These are phyloP conservation scores for Battus philenor DNA, from an alignment of 1,140 invertebrate genomes.

Conservation along the genomic window DNA sequence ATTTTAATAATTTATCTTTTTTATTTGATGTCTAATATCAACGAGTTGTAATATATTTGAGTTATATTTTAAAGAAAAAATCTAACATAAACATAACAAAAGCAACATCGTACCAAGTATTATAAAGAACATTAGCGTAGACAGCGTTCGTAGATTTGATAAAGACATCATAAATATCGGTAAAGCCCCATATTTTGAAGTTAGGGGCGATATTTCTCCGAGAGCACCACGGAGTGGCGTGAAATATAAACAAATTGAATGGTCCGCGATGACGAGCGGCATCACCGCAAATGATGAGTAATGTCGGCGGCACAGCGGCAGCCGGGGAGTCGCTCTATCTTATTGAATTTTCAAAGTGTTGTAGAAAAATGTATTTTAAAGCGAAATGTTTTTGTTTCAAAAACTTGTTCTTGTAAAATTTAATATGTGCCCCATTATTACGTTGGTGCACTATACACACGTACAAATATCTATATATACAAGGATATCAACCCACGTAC, in stretches of 20 bases:
- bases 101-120: constrained; percentile 22
- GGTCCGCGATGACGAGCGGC: constrained; percentile 49
- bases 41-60: too few species aligned
- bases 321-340: not conserved
- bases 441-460: too few species aligned
- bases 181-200: constrained; percentile 54
- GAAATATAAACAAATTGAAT: constrained; percentile 74
- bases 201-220: constrained; percentile 52
- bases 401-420: not conserved
- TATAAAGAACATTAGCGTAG: constrained; percentile 46
- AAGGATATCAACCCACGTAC: too few species aligned
- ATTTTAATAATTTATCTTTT: too few species aligned
- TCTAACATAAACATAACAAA: constrained; percentile 28
- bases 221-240: constrained; percentile 57
- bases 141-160: constrained; percentile 31
- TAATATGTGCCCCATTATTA: too few species aligned
- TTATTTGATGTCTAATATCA: too few species aligned
- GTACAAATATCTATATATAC: too few species aligned
- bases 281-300: constrained; percentile 64
- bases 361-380: not conserved
- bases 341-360: not conserved
- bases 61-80: too few species aligned
- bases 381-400: not conserved
- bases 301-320: constrained; percentile 31
- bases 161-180: constrained; percentile 58